These are phyloP conservation scores for Netta rufina DNA, from an alignment of 2,797 vertebrate genomes.

Conservation along the genomic window DNA sequence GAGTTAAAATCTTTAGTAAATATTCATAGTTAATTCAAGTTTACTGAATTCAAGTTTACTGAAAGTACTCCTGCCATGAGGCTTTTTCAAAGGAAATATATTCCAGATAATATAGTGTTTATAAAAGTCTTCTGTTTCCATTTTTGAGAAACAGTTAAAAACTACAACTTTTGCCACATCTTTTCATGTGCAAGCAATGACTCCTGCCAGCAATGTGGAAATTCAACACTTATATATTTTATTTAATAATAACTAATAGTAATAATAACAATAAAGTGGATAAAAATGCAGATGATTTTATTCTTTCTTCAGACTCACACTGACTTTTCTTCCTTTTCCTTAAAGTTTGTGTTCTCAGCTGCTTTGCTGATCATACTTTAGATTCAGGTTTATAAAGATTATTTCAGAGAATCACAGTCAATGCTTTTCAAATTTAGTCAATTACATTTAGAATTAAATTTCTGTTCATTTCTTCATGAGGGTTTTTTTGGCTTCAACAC, in stretches of 20 bases:
- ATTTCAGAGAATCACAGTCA: not conserved
- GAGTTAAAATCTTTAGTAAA: not conserved
- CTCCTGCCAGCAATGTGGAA: not conserved
- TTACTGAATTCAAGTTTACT: not conserved
- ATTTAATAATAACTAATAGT: not conserved
- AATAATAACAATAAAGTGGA: not conserved
- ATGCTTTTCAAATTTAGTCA: not conserved
- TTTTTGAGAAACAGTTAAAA: not conserved
- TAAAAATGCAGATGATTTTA: not conserved
- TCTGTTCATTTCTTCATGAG: not conserved
- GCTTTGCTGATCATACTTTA: not conserved
- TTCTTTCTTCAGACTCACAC: not conserved
- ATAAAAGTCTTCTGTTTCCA: not conserved
- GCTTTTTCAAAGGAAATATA: not conserved
- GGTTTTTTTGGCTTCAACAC: not conserved
- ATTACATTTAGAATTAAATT: not conserved
- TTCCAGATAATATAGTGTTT: not conserved
- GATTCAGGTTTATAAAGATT: not conserved
- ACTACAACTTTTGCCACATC: not conserved
- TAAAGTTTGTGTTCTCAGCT: not conserved
- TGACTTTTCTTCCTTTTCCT: not conserved
- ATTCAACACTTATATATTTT: not conserved
- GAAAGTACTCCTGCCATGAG: not conserved
- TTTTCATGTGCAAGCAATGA: not conserved
- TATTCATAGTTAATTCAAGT: not conserved